A percentile compares a stretch with the other conserved stretches of the same genome.
Evolutionary conservation across 2,888 invertebrate genomes (phyloP).

Genomic region (Chouioia cunea): DNA sequence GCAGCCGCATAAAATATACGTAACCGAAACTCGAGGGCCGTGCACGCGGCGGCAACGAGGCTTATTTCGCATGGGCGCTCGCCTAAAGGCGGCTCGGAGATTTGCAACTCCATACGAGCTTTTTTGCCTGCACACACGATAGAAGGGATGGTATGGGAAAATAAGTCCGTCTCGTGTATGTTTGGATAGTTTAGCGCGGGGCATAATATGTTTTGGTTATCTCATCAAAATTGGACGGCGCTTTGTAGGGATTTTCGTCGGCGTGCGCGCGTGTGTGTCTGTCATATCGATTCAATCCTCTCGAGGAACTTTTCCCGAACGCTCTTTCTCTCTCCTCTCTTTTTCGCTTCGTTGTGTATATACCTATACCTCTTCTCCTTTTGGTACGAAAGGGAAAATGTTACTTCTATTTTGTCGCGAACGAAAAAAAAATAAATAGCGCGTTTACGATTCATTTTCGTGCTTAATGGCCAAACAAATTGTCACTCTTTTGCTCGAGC

Average conservation of each 20-base stretch:
- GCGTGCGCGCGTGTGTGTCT: slow-evolving; percentile 34
- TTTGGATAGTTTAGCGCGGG: slow-evolving; percentile 35
- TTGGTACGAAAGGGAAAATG: slow-evolving; percentile 33
- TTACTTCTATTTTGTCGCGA: slow-evolving; percentile 30
- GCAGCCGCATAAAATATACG: too few species aligned
- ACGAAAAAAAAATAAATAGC: slow-evolving; percentile 9
- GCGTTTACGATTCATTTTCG: slow-evolving; percentile 34
- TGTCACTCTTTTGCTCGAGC: slow-evolving; percentile 16
- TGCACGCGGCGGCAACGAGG: slow-evolving; percentile 58
- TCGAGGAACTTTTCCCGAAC: not conserved
- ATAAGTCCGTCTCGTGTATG: slow-evolving; percentile 28
- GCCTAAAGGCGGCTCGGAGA: slow-evolving; percentile 63
- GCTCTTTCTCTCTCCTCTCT: not conserved
- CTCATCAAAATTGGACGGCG: slow-evolving; percentile 66
- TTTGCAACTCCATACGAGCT: slow-evolving; percentile 61
- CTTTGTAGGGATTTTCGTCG: slow-evolving; percentile 64
- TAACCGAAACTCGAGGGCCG: too few species aligned
- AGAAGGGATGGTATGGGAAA: slow-evolving; percentile 16
- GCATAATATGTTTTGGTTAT: slow-evolving; percentile 57
- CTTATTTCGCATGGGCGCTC: slow-evolving; percentile 67
- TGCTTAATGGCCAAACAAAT: slow-evolving; percentile 46
- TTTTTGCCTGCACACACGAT: slow-evolving; percentile 50
- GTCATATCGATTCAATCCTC: slow-evolving; percentile 58
- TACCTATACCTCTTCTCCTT: slow-evolving; percentile 14
- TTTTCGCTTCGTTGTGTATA: not conserved